Evolutionary conservation across 35 echinoderm and acorn worm genomes (phyloP).

Genomic region (Diadema setosum): DNA sequence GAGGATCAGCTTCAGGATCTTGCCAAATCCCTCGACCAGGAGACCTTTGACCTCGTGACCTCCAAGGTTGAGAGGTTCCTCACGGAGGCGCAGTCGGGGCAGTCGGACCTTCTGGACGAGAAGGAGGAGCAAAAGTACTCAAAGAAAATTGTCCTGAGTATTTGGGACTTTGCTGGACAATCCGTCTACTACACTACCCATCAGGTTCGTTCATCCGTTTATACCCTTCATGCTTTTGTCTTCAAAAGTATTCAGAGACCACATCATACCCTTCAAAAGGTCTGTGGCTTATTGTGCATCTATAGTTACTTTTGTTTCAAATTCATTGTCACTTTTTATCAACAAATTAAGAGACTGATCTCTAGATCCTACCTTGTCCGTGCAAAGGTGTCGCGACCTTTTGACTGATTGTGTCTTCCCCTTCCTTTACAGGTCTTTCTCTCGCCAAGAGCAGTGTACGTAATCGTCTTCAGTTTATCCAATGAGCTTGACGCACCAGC

Average conservation of each 20-base stretch:
- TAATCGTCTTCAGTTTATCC: constrained; percentile 62
- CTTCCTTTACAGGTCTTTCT: constrained; percentile 55
- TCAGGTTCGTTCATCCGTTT: constrained; percentile 6
- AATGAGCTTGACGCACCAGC: constrained; percentile 60
- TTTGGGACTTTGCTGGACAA: constrained; percentile 90
- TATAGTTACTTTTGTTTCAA: constrained; percentile 4
- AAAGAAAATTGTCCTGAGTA: constrained; percentile 50
- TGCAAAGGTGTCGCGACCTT: no score
- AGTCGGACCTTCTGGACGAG: background rate
- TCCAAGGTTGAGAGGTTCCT: constrained; percentile 37
- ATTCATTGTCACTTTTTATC: no score
- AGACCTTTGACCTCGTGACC: constrained; percentile 31
- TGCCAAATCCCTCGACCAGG: constrained; percentile 32
- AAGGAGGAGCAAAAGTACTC: background rate
- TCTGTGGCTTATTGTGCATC: background rate
- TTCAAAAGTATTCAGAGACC: background rate
- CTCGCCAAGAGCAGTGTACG: constrained; percentile 57
- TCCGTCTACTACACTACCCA: constrained; percentile 78
- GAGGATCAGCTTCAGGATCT: constrained; percentile 37
- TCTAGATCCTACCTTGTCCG: no score
- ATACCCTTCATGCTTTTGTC: background rate
- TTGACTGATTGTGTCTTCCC: background rate
- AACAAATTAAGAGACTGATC: no score
- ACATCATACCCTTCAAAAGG: background rate
- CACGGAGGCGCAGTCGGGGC: constrained; percentile 4